phyloP scores from a whole-genome alignment of 2,888 invertebrate genomes.

The Tipula vernalis region DNA sequence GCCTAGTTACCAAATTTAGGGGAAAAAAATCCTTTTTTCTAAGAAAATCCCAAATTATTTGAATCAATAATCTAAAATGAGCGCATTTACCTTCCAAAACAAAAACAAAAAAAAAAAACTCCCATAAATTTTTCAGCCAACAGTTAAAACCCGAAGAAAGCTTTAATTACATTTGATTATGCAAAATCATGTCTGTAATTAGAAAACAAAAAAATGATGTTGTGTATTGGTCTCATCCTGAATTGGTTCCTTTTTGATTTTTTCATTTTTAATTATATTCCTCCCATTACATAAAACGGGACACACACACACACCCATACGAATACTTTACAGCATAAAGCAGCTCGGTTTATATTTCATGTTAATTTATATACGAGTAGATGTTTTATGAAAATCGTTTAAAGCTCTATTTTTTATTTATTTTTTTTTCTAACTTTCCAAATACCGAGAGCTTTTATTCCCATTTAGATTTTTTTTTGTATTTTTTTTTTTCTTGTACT shows the following conservation, averaged over 20 bases:
- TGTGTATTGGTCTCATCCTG: not conserved
- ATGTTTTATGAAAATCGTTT: not conserved
- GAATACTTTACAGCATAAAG: not conserved
- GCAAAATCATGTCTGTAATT: constrained; percentile 12
- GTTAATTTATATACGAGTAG: not conserved
- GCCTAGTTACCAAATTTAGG: no score
- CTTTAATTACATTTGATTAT: constrained; percentile 11
- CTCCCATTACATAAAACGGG: not conserved
- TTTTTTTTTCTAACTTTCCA: not conserved
- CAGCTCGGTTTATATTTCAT: not conserved
- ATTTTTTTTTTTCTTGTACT: not conserved
- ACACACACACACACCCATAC: not conserved
- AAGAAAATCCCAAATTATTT: not conserved
- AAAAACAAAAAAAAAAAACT: not conserved
- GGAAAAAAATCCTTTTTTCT: not conserved
- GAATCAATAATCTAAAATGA: not conserved
- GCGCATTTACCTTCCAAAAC: not conserved
- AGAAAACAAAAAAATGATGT: not conserved
- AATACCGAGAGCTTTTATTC: not conserved
- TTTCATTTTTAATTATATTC: not conserved
- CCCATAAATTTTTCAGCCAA: not conserved
- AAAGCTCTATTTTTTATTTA: not conserved
- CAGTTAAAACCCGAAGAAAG: not conserved
- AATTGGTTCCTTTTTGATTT: not conserved
- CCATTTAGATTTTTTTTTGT: not conserved